Base-by-base conservation (phyloP, 2,888 invertebrate genomes). In the Tetranychus truncatus region DNA sequence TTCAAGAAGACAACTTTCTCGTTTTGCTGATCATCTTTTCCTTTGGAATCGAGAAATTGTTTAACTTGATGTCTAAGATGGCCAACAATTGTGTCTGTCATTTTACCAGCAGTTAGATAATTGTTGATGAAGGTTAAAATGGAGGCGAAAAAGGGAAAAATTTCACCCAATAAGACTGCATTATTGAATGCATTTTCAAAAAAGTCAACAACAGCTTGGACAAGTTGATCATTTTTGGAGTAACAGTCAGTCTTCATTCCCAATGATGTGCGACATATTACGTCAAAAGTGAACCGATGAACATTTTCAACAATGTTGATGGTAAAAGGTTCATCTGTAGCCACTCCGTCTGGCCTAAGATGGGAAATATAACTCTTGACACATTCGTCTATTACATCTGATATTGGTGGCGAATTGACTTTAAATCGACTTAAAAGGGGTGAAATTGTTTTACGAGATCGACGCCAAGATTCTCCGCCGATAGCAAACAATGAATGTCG, bases 231-330 rank as follows among this genome's bases (percentile, higher is more conserved):
- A 21, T 72, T 11, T n/a, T 69, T 15, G 11, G 46, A 20, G 45
- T 74, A 66, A 20, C 69, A 75, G 24, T 76, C 75, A 24, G 66
- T 67, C 8, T 74, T 80, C 79, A 84, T 81, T 6, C 83, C 85
- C 73, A 86, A 81, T 0, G 84, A 85, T 78, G 84, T 83, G 34
- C 83, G 81, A 9, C 83, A 82, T 74, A 86, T 86, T 1, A 84
- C 83, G 76, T 85, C 85, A 77, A 86, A 81, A 1, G 86, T 85
- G 34, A 85, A 80, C 2, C 84, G 82, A 79, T 85, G 84, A 76
- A 83, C 84, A 1, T 82, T 74, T 80, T 81, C 80, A 76, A 83
- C 82, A 55, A 84, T 82, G 75, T 85, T 83, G 66, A 85, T 80
- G 6, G 80, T n/a, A 9, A 69, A 45, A n/a, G 24, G 34, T 20